Base-by-base conservation (phyloP, 2,113 vertebrate species). In the Cheirogaleus medius region DNA sequence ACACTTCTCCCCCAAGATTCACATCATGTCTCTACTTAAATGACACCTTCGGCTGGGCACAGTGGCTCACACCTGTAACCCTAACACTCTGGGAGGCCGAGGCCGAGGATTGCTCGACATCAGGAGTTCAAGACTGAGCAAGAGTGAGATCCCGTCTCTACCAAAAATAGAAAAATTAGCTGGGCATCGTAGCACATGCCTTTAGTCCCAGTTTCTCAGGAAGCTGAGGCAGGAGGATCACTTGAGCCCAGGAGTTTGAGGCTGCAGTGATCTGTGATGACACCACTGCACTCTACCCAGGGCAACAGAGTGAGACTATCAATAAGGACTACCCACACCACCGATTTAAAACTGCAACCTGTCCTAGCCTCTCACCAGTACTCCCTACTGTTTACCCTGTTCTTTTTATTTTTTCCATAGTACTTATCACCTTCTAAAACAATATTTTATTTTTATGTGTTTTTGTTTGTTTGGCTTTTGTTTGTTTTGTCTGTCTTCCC, bases 381-480 rank as follows among this genome's bases (percentile, higher is more conserved):
- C 20, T 92, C 66, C 8, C 63, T 34, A 23, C 14, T 80, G 71
- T 52, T 89, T 49, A 17, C 3, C 15, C 23, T 34, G 14, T 54
- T 42, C 42, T 97, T 84, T 73, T 47, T 56, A 47, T 39, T 83
- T 71, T 87, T 87, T 73, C 42, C 56, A 39, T 5, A 60, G 42
- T 47, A 82, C 21, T 52, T 47, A 87, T 15, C 63, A 78, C 20
- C 39, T 66, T 68, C 56, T 88, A 69, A 78, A 9, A 37, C 42
- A 13, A 83, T 23, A 58, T 71, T 23, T 82, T 78, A 9, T 71
- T 58, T 63, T 44, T 69, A 80, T 73, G 39, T 5, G 34, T 64
- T 73, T 73, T 69, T 58, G 56, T 96, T 77, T 68, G 18, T 52
- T 77, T 77, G 11, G 47, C 25, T 77, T 66, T 66, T 52, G 27